Conservation (phyloP, 1,140 invertebrate genomes). For the Ericerus pela region DNA sequence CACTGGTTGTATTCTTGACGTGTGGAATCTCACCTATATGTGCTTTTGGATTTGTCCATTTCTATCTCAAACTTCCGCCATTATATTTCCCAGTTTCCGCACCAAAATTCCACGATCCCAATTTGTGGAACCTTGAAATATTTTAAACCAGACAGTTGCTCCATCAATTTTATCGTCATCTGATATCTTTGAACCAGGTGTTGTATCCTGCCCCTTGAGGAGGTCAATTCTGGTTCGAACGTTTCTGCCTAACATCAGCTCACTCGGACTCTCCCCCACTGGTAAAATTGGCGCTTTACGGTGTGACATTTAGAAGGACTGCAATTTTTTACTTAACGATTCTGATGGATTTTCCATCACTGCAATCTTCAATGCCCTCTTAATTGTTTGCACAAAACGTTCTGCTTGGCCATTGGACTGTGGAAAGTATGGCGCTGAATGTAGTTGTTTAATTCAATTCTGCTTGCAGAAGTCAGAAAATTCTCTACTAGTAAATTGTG, state of each 20-base stretch:
- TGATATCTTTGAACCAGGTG: no score
- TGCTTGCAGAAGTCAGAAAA: conserved; percentile 22
- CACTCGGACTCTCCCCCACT: conserved; percentile 8
- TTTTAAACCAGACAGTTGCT: no score
- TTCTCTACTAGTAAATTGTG: conserved; percentile 22
- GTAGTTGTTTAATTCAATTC: conserved; percentile 21
- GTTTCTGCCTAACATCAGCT: conserved; percentile 17
- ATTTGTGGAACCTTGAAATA: no score
- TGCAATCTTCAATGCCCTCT: conserved; percentile 18
- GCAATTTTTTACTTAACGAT: conserved; percentile 14
- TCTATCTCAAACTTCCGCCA: no score
- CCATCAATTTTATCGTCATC: no score
- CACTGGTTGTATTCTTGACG: no score
- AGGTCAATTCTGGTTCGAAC: no score
- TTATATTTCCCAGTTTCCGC: no score
- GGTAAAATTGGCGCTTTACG: conserved; percentile 15
- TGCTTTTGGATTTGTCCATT: no score
- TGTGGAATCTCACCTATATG: no score
- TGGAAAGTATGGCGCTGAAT: conserved; percentile 21
- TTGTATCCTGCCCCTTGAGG: no score
- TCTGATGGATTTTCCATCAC: background rate
- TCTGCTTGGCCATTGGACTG: conserved; percentile 23
- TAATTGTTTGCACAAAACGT: conserved; percentile 21
- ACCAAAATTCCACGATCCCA: no score
- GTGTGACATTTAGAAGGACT: conserved; percentile 20